Conservation (phyloP, 2,113 vertebrate genomes). For the Catagonus wagneri region DNA sequence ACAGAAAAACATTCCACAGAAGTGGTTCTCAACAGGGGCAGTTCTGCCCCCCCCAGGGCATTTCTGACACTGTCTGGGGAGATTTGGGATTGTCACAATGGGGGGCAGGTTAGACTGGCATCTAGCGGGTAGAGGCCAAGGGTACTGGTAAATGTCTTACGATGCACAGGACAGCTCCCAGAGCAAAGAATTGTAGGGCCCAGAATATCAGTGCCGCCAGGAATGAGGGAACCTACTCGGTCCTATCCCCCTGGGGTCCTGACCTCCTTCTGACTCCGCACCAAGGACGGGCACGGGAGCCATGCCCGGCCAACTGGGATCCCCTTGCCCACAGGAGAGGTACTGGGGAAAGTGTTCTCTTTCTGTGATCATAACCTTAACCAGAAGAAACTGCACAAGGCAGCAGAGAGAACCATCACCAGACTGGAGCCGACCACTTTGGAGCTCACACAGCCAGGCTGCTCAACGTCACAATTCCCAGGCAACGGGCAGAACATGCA, state of each 20-base stretch:
- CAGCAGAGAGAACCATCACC: not conserved
- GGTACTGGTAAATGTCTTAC: fast-evolving
- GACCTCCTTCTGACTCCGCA: not conserved
- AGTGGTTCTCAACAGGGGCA: not conserved
- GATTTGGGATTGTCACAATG: not conserved
- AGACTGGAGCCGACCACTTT: fast-evolving
- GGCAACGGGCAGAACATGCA: not conserved
- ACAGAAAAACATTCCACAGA: fast-evolving
- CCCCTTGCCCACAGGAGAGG: not conserved
- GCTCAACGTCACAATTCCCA: not conserved
- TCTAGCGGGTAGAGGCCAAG: not conserved
- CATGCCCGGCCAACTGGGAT: not conserved
- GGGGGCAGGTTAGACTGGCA: no score
- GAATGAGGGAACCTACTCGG: not conserved
- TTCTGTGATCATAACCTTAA: not conserved
- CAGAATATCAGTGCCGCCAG: not conserved
- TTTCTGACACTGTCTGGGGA: not conserved
- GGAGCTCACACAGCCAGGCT: not conserved
- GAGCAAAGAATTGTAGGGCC: not conserved
- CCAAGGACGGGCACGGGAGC: not conserved
- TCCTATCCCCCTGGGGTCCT: not conserved
- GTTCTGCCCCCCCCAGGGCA: not conserved
- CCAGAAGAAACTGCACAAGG: not conserved
- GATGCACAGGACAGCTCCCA: fast-evolving
- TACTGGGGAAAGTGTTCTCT: not conserved